Conservation (phyloP, 2,113 vertebrate species). For the Okapia johnstoni region DNA sequence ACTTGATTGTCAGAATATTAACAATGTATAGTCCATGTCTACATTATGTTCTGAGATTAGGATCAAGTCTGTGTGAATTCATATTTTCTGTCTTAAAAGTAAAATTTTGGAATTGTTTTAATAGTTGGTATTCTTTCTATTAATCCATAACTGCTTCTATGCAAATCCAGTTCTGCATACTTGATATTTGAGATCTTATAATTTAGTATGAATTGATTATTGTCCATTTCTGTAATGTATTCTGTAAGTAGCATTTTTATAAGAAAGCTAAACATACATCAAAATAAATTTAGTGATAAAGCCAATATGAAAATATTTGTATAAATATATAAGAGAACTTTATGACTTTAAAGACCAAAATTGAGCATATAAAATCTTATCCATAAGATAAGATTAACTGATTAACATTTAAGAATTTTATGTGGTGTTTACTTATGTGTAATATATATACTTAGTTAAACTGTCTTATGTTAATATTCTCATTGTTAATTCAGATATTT, state of each 20-base stretch:
- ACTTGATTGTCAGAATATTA: background rate
- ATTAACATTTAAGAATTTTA: background rate
- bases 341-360: background rate
- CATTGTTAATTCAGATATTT: background rate
- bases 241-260: background rate
- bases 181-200: background rate
- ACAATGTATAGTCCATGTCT: background rate
- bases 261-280: background rate
- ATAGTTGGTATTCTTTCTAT: background rate
- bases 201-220: background rate
- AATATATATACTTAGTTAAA: background rate
- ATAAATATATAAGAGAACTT: background rate
- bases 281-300: conserved; percentile 4
- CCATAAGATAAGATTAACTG: no score
- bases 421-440: background rate
- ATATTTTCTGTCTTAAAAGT: conserved; percentile 19
- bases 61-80: background rate
- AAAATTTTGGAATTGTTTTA: background rate
- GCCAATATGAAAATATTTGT: background rate
- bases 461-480: background rate
- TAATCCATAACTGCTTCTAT: background rate
- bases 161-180: background rate
- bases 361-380: background rate
- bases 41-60: background rate
- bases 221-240: background rate